Conservation (phyloP, 2,888 invertebrate species). For the Dioctria linearis region DNA sequence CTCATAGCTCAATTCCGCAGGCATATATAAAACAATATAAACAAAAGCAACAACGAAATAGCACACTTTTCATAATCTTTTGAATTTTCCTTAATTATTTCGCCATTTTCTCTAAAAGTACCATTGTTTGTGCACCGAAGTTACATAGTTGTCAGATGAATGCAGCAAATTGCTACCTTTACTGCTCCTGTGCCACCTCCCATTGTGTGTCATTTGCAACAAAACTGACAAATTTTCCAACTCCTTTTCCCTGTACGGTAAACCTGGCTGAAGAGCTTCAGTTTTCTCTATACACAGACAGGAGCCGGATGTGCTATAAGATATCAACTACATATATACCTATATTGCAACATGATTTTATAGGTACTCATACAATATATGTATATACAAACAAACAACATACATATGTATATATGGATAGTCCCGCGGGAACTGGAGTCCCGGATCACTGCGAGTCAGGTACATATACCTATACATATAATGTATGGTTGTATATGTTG, state of each 20-base stretch:
- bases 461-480: constrained; percentile 1
- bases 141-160: constrained; percentile 35
- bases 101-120: constrained; percentile 38
- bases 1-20: background rate
- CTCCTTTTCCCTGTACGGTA: constrained; percentile 49
- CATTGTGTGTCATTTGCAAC: constrained; percentile 49
- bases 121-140: constrained; percentile 46
- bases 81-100: constrained; percentile 47
- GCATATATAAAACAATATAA: background rate
- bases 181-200: constrained; percentile 34
- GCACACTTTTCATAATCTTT: constrained; percentile 34
- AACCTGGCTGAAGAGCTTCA: background rate
- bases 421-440: background rate
- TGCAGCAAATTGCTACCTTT: constrained; percentile 51
- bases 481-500: background rate
- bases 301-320: constrained; percentile 45
- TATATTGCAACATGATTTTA: too few relatives aligned
- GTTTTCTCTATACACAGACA: constrained; percentile 31
- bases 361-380: too few relatives aligned
- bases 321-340: background rate
- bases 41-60: background rate
- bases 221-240: constrained; percentile 50
- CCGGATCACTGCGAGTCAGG: background rate
- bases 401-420: background rate
- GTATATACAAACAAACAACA: background rate